These are phyloP conservation scores for Neoaliturus tenellus DNA, from an alignment of 2,888 invertebrate species.

Conservation along the genomic window DNA sequence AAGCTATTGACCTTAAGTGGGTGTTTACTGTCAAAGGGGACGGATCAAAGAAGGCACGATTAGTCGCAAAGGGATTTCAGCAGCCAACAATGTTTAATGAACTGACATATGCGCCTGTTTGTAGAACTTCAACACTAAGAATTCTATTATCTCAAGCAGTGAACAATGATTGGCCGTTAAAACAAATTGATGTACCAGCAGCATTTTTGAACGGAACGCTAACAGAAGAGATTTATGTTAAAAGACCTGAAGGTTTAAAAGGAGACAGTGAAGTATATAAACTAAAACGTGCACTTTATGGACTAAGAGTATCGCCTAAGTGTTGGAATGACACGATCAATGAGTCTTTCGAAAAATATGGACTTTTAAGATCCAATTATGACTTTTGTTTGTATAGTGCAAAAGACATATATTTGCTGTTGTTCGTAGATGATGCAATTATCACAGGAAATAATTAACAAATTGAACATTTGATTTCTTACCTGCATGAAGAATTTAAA, in stretches of 20 bases:
- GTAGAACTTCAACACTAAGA: constrained; percentile 51
- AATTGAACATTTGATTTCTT: constrained; percentile 32
- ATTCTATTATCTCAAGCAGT: constrained; percentile 49
- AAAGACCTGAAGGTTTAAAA: constrained; percentile 55
- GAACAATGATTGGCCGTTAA: constrained; percentile 38
- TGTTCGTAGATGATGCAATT: constrained; percentile 58
- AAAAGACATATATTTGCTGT: constrained; percentile 23
- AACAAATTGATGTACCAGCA: constrained; percentile 56
- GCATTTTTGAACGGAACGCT: constrained; percentile 59
- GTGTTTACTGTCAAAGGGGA: constrained; percentile 58
- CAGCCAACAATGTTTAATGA: constrained; percentile 1
- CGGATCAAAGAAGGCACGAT: constrained; percentile 57
- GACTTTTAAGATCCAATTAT: constrained; percentile 49
- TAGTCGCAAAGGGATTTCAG: constrained; percentile 60
- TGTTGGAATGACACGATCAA: constrained; percentile 57
- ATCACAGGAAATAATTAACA: constrained; percentile 39
- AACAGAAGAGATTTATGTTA: constrained; percentile 51
- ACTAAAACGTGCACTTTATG: constrained; percentile 55
- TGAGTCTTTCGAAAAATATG: constrained; percentile 40
- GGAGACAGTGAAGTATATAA: constrained; percentile 25
- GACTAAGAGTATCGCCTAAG: constrained; percentile 53
- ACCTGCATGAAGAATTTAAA: constrained; percentile 52
- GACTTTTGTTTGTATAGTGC: constrained; percentile 52
- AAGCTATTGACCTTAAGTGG: constrained; percentile 58
- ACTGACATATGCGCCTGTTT: constrained; percentile 22